Evolutionary conservation across 2,888 invertebrate genomes (phyloP).

Genomic region (Cephus runcator): DNA sequence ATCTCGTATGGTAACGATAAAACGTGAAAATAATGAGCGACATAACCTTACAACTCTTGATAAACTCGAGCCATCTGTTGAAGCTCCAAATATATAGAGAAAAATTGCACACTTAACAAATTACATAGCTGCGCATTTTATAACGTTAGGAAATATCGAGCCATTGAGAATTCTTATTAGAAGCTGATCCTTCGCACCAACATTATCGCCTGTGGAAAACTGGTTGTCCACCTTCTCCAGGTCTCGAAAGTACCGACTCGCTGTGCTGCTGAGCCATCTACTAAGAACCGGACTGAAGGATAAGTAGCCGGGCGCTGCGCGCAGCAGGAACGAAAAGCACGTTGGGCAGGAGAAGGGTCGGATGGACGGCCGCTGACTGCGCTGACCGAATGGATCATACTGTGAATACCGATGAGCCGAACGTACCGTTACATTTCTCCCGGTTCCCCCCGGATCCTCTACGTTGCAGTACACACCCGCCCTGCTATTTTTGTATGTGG

Average conservation of each 20-base stretch:
- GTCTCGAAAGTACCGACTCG: not conserved
- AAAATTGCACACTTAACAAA: no score
- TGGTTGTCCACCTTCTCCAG: no score
- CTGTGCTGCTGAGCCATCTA: constrained; percentile 36
- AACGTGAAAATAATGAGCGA: no score
- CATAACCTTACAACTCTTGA: no score
- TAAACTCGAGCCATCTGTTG: no score
- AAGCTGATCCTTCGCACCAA: not conserved
- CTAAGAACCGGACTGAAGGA: constrained; percentile 33
- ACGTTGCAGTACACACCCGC: no score
- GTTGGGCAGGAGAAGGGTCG: constrained; percentile 38
- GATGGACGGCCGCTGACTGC: constrained; percentile 24
- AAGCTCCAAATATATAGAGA: no score
- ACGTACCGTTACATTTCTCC: constrained; percentile 59
- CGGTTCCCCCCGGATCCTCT: constrained; percentile 25
- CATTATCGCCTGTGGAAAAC: not conserved
- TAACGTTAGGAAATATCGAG: no score
- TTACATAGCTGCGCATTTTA: no score
- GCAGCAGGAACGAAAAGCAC: not conserved
- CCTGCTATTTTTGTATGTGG: no score
- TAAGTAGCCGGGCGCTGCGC: constrained; percentile 4
- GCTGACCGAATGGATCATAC: constrained; percentile 55
- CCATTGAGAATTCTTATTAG: no score
- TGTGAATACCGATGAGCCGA: constrained; percentile 60
- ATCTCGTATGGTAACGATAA: no score